A percentile compares a stretch with the other conserved stretches of the same genome.
Conservation (phyloP, 2,113 vertebrate species). For the Nibea coibor region DNA sequence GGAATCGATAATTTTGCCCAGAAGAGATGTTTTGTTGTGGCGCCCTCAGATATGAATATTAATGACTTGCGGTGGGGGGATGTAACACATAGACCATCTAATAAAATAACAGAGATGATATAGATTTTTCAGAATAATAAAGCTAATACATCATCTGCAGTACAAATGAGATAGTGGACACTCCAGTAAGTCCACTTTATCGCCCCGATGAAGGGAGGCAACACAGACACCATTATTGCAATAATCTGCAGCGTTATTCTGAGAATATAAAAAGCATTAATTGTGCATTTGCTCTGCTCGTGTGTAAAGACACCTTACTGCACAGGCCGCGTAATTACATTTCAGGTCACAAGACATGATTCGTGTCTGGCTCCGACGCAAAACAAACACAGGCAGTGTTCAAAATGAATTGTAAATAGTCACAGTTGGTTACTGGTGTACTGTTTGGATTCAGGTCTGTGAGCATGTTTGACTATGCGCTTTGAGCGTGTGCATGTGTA, state of each 20-base stretch:
- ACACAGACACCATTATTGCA: constrained; percentile 32
- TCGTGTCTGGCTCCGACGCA: constrained; percentile 12
- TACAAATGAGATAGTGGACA: constrained; percentile 43
- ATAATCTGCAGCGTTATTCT: constrained; percentile 15
- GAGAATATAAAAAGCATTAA: constrained; percentile 2
- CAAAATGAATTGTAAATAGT: constrained; percentile 58
- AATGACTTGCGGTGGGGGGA: constrained; percentile 41
- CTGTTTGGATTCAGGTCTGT: constrained; percentile 39
- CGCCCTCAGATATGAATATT: constrained; percentile 67
- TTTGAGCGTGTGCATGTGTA: neutral
- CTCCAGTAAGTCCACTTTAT: constrained; percentile 24
- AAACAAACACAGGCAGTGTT: constrained; percentile 45
- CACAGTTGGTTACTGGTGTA: constrained; percentile 45
- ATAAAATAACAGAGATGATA: constrained; percentile 61
- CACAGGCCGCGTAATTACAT: constrained; percentile 16
- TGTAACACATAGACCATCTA: constrained; percentile 32
- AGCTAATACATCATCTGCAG: constrained; percentile 55
- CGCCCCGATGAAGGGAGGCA: constrained; percentile 9
- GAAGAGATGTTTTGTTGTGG: constrained; percentile 55
- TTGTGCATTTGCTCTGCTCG: neutral
- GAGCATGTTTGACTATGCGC: constrained; percentile 25
- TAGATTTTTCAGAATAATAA: constrained; percentile 61
- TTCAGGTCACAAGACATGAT: constrained; percentile 38
- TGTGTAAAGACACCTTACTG: constrained; percentile 6
- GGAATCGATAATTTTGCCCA: constrained; percentile 44